Percentiles rank a stretch among this genome's conserved stretches.
Conservation (phyloP, 2,797 vertebrate species). For the Notoglanidium macrostoma region DNA sequence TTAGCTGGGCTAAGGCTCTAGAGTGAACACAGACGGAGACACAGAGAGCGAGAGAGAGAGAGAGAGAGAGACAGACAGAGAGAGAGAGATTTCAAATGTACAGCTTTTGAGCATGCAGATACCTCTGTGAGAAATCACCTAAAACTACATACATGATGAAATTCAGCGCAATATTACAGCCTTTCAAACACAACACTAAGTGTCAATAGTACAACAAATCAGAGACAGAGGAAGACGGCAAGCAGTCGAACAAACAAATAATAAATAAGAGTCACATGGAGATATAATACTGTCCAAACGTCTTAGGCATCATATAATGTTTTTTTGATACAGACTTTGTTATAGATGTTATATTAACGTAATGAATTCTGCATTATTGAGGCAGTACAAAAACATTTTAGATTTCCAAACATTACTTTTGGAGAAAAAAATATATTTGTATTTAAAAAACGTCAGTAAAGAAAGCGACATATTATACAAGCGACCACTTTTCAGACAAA, state of each 20-base stretch:
- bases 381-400: no score
- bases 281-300: background rate
- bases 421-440: no score
- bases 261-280: background rate
- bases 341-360: no score
- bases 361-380: no score
- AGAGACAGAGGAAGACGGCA: background rate
- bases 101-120: background rate
- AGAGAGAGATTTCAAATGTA: background rate
- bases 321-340: no score
- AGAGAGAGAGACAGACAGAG: background rate
- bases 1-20: background rate
- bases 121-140: background rate
- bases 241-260: background rate
- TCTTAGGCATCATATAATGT: no score
- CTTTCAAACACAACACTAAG: background rate
- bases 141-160: conserved; percentile 9
- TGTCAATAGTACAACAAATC: background rate
- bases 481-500: no score
- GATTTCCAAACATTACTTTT: no score
- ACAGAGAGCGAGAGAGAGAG: background rate
- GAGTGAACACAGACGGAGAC: background rate
- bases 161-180: conserved; percentile 8
- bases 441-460: no score
- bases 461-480: no score